Percentiles rank a stretch among this genome's conserved stretches.
Evolutionary conservation across 2,113 vertebrate genomes (phyloP).

Genomic region (Ploceus nigricollis): DNA sequence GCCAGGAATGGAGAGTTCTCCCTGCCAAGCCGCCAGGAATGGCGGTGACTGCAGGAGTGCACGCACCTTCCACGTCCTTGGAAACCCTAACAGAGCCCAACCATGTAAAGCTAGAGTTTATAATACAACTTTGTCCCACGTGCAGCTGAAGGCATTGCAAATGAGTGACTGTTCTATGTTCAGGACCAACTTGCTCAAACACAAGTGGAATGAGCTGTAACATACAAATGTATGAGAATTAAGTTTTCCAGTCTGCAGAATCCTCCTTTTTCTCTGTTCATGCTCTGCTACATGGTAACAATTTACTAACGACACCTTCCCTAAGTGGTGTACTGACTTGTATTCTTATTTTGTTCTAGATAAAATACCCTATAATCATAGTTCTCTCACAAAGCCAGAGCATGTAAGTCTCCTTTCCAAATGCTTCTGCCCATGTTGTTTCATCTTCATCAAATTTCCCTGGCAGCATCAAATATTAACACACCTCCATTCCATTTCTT

Average conservation of each 20-base stretch:
- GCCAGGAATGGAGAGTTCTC: neutral
- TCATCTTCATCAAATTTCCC: neutral
- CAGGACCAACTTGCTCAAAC: neutral
- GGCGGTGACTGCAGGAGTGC: rapidly evolving
- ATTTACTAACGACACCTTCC: neutral
- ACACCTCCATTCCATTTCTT: neutral
- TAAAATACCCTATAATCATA: neutral
- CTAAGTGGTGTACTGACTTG: neutral
- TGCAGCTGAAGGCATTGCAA: neutral
- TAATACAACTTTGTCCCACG: neutral
- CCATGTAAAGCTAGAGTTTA: neutral
- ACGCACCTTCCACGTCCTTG: neutral
- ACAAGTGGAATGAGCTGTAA: neutral
- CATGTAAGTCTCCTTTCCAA: neutral
- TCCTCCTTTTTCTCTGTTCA: neutral
- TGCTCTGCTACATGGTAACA: neutral
- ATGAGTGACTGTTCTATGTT: neutral
- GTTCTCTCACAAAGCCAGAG: neutral
- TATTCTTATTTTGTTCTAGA: neutral
- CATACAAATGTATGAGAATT: neutral
- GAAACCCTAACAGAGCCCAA: neutral
- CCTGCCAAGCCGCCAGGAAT: neutral
- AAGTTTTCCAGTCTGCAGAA: neutral
- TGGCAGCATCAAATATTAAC: neutral
- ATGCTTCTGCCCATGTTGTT: neutral